Base-by-base conservation (phyloP, 2,888 invertebrate species). In the Achlya flavicornis region DNA sequence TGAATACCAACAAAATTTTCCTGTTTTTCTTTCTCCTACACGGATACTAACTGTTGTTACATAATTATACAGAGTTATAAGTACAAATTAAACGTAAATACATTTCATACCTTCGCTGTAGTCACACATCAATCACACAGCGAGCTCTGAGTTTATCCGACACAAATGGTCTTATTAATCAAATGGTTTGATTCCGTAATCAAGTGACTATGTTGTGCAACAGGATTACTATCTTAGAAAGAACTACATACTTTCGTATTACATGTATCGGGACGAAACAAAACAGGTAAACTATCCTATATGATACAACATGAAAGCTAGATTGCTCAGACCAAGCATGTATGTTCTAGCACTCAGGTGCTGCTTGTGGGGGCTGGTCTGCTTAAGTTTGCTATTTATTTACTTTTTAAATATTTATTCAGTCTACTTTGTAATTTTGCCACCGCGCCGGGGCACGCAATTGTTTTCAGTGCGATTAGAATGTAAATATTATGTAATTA, bases 51-150 rank as follows among this genome's bases (percentile, higher is more conserved):
- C 2, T 58, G 58, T 41, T 11, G 41, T 59, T 41, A 59, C 14
- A 60, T 60, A 41, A 60, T 60, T 60, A 41, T 11, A 26, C 35
- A 41, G 35, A 38, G 41, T 41, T 41, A 26, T 19, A 12, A 53
- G 53, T 26, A 26, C 11, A 16, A 43, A 19, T 19, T 12, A 41
- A 60, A 41, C 19, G 60, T 78, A 77, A 78, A 79, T 76, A 74
- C 72, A 68, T 66, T 75, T 72, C 70, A 65, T 71, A 62, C 62
- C 33, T 62, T 57, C 69, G 69, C 61, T 35, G 59, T 61, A 64
- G 68, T 64, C 61, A 65, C 68, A 62, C 76, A 79, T 80, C 77
- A 74, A 81, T 77, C 76, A 78, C 73, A 35, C 67, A 63, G 67
- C 72, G 58, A 62, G 72, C 64, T 26, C 32, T 61, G 65, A 63